A percentile compares a stretch with the other conserved stretches of the same genome.
Conservation (phyloP, 2,888 invertebrate genomes). For the Tipula helvola region DNA sequence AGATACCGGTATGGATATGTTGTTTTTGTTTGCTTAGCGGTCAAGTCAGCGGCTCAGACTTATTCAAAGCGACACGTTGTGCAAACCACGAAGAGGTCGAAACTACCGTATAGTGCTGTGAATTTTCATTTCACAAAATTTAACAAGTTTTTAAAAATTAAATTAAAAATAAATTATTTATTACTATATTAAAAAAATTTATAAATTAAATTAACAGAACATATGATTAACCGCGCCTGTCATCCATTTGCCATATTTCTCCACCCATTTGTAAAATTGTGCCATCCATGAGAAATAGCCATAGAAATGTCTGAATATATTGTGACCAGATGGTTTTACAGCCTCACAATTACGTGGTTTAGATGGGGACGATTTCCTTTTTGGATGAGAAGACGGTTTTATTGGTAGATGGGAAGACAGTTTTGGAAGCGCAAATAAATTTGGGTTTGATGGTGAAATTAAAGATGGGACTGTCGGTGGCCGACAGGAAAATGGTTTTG, state of each 20-base stretch:
- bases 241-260: neutral
- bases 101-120: no score
- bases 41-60: no score
- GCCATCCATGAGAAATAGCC: neutral
- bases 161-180: no score
- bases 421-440: neutral
- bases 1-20: no score
- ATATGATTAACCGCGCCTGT: neutral
- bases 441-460: neutral
- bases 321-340: neutral
- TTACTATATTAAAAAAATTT: neutral
- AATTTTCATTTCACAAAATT: no score
- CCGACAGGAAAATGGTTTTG: neutral
- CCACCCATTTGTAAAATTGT: neutral
- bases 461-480: neutral
- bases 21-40: no score
- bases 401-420: neutral
- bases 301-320: neutral
- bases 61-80: no score
- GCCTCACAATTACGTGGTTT: neutral
- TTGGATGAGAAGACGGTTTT: neutral
- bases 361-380: no score
- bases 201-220: neutral
- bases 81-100: no score
- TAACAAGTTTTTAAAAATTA: no score